Conservation (phyloP, 2,113 vertebrate species). For the Menidia beryllina region DNA sequence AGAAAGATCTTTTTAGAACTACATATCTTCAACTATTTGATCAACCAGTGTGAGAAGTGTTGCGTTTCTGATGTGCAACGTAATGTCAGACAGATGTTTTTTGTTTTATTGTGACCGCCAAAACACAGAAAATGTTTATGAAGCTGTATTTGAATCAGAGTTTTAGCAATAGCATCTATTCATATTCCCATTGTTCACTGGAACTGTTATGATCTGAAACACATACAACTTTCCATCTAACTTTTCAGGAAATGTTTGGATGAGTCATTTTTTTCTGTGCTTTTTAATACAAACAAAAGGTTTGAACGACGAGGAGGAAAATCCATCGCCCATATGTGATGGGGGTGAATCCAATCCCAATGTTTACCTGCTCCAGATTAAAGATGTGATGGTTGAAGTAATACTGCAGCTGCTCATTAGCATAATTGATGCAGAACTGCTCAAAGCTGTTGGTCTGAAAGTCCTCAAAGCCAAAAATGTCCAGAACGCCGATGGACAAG, state of each 20-base stretch:
- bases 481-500: conserved; percentile 95
- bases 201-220: neutral
- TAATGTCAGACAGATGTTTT: neutral
- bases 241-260: conserved; percentile 23
- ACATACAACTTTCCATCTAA: neutral
- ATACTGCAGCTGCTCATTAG: conserved; percentile 98
- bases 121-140: neutral
- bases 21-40: neutral
- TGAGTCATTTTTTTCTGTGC: conserved; percentile 26
- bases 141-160: neutral
- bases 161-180: neutral
- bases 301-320: neutral
- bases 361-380: conserved; percentile 93
- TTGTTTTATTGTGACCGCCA: neutral
- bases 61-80: neutral
- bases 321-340: neutral
- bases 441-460: conserved; percentile 97
- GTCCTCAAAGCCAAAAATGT: conserved; percentile 98
- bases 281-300: no score
- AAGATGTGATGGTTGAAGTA: conserved; percentile 99
- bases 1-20: neutral
- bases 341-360: neutral
- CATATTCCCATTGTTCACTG: neutral
- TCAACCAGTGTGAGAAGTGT: neutral
- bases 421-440: conserved; percentile 99